Evolutionary conservation across 2,113 vertebrate genomes (phyloP).

Genomic region (Crypturellus undulatus): DNA sequence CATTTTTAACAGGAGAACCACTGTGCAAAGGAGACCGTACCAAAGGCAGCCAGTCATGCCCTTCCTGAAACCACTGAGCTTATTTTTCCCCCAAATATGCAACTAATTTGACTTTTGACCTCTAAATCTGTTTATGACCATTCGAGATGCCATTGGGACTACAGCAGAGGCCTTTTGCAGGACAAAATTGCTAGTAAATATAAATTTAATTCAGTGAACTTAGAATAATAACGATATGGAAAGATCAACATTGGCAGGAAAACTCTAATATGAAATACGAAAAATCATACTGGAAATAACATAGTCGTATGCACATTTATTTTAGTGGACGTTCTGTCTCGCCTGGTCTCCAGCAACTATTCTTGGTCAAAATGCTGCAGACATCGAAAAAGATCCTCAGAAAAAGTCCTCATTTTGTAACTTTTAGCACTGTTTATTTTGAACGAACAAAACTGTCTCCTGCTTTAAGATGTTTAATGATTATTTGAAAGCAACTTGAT

Average conservation of each 20-base stretch:
- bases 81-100: not conserved
- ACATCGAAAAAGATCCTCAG: not conserved
- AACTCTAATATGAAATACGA: not conserved
- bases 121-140: not conserved
- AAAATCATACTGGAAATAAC: not conserved
- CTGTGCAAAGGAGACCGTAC: not conserved
- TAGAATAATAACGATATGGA: not conserved
- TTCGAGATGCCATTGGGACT: not conserved
- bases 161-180: not conserved
- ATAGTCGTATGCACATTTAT: not conserved
- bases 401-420: not conserved
- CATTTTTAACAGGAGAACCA: not conserved
- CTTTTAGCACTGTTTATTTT: not conserved
- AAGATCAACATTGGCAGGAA: not conserved
- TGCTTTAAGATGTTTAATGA: constrained; percentile 20
- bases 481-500: constrained; percentile 59
- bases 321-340: not conserved
- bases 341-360: not conserved
- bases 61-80: not conserved
- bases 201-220: not conserved
- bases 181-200: not conserved
- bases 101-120: not conserved
- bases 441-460: not conserved
- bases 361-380: not conserved
- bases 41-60: not conserved